Base-by-base conservation (phyloP, 1,140 invertebrate species). In the Maconellicoccus hirsutus region DNA sequence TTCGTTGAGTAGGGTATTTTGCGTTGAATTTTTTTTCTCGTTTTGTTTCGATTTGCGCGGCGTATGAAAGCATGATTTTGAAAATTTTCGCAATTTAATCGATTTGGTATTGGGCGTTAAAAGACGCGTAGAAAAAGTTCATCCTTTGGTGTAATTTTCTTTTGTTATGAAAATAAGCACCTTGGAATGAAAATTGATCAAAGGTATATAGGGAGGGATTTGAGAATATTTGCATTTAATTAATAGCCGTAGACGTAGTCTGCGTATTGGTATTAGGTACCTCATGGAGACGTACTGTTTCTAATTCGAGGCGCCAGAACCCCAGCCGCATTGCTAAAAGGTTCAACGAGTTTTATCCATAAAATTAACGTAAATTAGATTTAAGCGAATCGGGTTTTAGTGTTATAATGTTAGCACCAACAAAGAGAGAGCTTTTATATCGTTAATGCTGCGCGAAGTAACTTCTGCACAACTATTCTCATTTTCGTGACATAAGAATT, bases 351-450 rank as follows among this genome's bases (percentile, higher is more conserved):
- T 52, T 52, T 19, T 52, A 16, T 52, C 42, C 42, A 52, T 52
- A 52, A 52, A 52, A 52, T 52, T 52, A 52, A 52, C 42, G 42
- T 52, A 52, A 52, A 52, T 52, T 52, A 52, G 42, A 52, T 52
- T 52, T 16, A 52, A 52, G 42, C 42, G 42, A 52, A 52, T 52
- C 42, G 42, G 42, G 42, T 52, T 52, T 52, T 52, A 52, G 42
- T 52, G 42, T 52, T 19, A 19, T 19, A 19, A 52, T 16, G 42
- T 52, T 14, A 52, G 42, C 42, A 19, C 42, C 42, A 52, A 52
- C 42, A 52, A 52, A 52, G 29, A 33, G n/a, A n/a, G 42, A 52
- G 42, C 42, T 52, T 52, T 52, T 52, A 52, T 52, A 52, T 52
- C 42, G 42, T 52, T 52, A 52, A 52, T 52, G 42, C 42, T 19